Evolutionary conservation across 2,888 invertebrate genomes (phyloP).

Genomic region (Drosophila macrospina): DNA sequence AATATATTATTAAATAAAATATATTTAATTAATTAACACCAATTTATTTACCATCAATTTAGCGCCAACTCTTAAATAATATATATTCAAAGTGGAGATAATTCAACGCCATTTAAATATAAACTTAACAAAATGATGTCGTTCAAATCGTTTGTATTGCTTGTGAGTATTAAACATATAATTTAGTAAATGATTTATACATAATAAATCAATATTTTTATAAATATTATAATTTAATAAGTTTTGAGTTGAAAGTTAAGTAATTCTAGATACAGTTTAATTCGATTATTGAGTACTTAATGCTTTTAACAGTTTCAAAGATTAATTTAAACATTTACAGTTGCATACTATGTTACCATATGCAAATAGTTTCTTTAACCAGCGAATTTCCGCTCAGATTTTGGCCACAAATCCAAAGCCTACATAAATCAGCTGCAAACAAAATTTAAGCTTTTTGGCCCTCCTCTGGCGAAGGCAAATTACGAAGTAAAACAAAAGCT

Average conservation of each 20-base stretch:
- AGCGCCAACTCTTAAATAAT: constrained; percentile 31
- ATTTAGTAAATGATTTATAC: background rate
- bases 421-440: constrained; percentile 70
- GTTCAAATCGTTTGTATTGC: constrained; percentile 66
- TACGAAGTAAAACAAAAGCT: constrained; percentile 34
- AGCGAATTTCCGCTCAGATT: constrained; percentile 15
- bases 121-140: constrained; percentile 68
- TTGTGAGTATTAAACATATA: constrained; percentile 66
- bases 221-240: background rate
- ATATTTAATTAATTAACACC: constrained; percentile 2
- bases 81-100: constrained; percentile 26
- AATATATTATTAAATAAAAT: background rate
- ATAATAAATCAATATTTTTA: background rate
- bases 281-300: background rate
- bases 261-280: background rate
- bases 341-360: too few species aligned
- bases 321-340: too few species aligned
- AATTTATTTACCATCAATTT: constrained; percentile 40
- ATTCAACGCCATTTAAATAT: constrained; percentile 31
- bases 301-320: too few species aligned
- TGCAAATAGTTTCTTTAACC: background rate
- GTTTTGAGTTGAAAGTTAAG: background rate
- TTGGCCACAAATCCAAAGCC: constrained; percentile 49
- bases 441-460: constrained; percentile 62
- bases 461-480: constrained; percentile 17